Percentiles rank a stretch among this genome's conserved stretches.
Evolutionary conservation across 2,888 invertebrate genomes (phyloP).

Genomic region (Mycalesis mineus): DNA sequence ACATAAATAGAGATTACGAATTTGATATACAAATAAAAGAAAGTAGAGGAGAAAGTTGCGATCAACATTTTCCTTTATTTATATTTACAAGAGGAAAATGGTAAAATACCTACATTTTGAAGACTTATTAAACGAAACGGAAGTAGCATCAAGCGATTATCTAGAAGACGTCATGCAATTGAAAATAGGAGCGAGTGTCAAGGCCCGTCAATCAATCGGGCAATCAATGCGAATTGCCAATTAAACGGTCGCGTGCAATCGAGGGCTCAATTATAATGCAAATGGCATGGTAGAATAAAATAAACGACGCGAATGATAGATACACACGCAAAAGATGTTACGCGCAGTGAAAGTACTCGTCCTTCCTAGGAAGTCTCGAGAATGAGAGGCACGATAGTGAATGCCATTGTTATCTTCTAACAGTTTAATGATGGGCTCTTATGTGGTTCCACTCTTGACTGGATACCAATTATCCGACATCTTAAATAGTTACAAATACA

Average conservation of each 20-base stretch:
- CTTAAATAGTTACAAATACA: not conserved
- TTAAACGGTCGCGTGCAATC: conserved; percentile 41
- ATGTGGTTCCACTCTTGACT: not conserved
- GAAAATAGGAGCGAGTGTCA: conserved; percentile 44
- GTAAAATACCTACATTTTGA: not conserved
- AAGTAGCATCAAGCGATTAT: conserved; percentile 20
- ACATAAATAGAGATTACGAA: no score
- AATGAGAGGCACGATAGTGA: conserved; percentile 10
- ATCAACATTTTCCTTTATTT: no score
- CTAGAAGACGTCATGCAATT: conserved; percentile 39
- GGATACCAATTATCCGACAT: not conserved
- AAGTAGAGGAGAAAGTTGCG: no score
- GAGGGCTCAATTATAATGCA: conserved; percentile 34
- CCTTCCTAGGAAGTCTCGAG: conserved; percentile 34
- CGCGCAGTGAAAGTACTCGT: conserved; percentile 30
- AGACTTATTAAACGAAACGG: conserved; percentile 6
- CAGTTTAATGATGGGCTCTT: conserved; percentile 6
- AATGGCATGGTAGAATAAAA: conserved; percentile 33
- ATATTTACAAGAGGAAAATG: no score
- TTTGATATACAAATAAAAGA: no score
- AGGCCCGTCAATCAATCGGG: conserved; percentile 31
- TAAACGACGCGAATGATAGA: conserved; percentile 27
- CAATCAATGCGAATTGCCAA: conserved; percentile 56
- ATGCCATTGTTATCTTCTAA: conserved; percentile 11
- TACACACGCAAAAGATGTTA: conserved; percentile 33